Percentiles rank a stretch among this genome's conserved stretches.
These are phyloP conservation scores for Botia kubotai DNA, from an alignment of 2,797 vertebrate genomes.

Conservation along the genomic window DNA sequence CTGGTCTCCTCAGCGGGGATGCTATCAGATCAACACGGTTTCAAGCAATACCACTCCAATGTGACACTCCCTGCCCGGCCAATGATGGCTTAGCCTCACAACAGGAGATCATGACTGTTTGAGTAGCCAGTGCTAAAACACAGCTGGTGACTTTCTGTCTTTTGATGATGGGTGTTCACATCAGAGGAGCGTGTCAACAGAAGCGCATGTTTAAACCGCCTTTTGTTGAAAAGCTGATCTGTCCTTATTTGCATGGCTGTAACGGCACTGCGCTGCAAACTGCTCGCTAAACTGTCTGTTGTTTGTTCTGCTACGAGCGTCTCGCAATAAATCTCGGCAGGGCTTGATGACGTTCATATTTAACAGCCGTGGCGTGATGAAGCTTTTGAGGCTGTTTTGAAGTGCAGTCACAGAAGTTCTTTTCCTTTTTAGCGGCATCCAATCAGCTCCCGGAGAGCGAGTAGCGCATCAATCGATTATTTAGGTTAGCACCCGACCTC, in stretches of 20 bases:
- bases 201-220: constrained; percentile 27
- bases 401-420: constrained; percentile 67
- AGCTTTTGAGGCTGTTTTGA: constrained; percentile 68
- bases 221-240: constrained; percentile 43
- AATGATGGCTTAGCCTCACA: constrained; percentile 67
- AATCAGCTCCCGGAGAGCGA: constrained; percentile 71
- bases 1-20: constrained; percentile 1
- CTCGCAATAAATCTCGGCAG: constrained; percentile 27
- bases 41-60: constrained; percentile 32
- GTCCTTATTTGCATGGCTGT: constrained; percentile 40
- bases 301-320: constrained; percentile 42
- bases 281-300: constrained; percentile 47
- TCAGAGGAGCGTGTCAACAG: constrained; percentile 63
- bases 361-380: constrained; percentile 43
- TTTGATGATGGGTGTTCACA: constrained; percentile 52
- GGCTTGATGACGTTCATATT: constrained; percentile 10
- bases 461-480: constrained; percentile 77
- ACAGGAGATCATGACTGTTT: constrained; percentile 79
- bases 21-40: constrained; percentile 3
- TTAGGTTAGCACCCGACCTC: constrained; percentile 75
- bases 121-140: constrained; percentile 71
- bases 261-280: constrained; percentile 25
- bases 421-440: constrained; percentile 64
- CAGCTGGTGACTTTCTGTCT: constrained; percentile 72
- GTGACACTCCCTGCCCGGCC: constrained; percentile 22